Evolutionary conservation across 2,797 vertebrate genomes (phyloP).

Genomic region (Pygocentrus nattereri): DNA sequence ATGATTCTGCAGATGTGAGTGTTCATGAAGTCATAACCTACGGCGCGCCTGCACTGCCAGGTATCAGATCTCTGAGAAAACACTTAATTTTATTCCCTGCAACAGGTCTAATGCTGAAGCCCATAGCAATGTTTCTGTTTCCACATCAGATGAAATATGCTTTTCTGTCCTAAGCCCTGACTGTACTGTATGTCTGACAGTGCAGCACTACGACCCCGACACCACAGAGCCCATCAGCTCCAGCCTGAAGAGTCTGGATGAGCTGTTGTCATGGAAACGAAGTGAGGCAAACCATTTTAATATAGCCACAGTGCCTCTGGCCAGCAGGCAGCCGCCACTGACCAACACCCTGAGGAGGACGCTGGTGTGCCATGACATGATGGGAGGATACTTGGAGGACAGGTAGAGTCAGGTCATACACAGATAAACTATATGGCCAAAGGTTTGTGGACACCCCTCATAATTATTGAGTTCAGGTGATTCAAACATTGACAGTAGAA

Average conservation of each 20-base stretch:
- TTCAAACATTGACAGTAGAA: too few relatives aligned
- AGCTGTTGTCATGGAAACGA: conserved; percentile 86
- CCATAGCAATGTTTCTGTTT: too few relatives aligned
- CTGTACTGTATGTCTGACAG: conserved; percentile 67
- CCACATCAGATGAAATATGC: too few relatives aligned
- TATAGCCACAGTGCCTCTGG: conserved; percentile 76
- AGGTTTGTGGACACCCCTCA: too few relatives aligned
- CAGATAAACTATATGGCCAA: too few relatives aligned
- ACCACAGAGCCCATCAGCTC: conserved; percentile 89
- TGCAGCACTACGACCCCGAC: conserved; percentile 82
- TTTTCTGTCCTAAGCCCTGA: not conserved
- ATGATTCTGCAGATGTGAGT: conserved; percentile 64
- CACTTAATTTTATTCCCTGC: too few relatives aligned
- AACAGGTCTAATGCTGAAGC: too few relatives aligned
- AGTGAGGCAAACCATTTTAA: conserved; percentile 82
- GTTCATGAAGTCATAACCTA: conserved; percentile 70
- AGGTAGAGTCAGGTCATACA: conserved; percentile 73
- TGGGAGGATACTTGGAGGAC: conserved; percentile 93
- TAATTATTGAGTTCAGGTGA: too few relatives aligned
- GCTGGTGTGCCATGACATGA: conserved; percentile 94
- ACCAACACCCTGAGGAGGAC: conserved; percentile 76
- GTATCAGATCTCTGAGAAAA: conserved; percentile 50
- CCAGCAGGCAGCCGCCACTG: conserved; percentile 80
- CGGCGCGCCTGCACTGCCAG: conserved; percentile 63
- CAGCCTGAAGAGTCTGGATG: conserved; percentile 83